Percentiles rank a stretch among this genome's conserved stretches.
phyloP scores from a whole-genome alignment of 2,113 vertebrate genomes.

The Lophochroa leadbeateri region DNA sequence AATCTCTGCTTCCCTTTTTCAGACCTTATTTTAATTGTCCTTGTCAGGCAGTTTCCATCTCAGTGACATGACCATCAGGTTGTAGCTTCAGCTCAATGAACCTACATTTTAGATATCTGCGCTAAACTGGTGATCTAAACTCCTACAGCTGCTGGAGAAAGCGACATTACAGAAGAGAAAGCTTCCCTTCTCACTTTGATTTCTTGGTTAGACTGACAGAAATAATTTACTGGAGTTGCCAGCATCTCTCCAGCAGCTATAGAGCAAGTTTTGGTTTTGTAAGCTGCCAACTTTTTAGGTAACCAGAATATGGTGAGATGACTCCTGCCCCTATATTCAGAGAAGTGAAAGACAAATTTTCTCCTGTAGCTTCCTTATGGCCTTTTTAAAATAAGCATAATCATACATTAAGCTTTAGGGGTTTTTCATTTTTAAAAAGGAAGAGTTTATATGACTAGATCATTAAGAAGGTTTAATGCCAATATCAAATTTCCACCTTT shows the following conservation, averaged over 20 bases:
- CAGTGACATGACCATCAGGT: neutral
- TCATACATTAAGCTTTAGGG: neutral
- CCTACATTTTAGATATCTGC: neutral
- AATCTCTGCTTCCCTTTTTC: neutral
- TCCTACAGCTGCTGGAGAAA: neutral
- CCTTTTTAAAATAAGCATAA: neutral
- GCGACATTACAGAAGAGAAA: neutral
- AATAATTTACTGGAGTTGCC: neutral
- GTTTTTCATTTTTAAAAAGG: neutral
- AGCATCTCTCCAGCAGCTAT: neutral
- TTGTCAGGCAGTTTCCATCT: neutral
- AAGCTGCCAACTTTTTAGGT: neutral
- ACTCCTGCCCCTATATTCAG: neutral
- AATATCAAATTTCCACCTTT: neutral
- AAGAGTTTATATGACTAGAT: neutral
- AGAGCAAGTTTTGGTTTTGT: neutral
- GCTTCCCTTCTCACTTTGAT: neutral
- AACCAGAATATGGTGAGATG: neutral
- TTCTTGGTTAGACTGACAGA: neutral
- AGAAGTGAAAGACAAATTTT: neutral
- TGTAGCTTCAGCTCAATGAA: neutral
- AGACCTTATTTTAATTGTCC: neutral
- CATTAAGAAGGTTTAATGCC: neutral
- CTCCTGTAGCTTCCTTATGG: neutral
- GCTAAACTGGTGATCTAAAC: neutral